A percentile compares a stretch with the other conserved stretches of the same genome.
phyloP scores from a whole-genome alignment of 2,113 vertebrate genomes.

The Rhadina sibilatrix region DNA sequence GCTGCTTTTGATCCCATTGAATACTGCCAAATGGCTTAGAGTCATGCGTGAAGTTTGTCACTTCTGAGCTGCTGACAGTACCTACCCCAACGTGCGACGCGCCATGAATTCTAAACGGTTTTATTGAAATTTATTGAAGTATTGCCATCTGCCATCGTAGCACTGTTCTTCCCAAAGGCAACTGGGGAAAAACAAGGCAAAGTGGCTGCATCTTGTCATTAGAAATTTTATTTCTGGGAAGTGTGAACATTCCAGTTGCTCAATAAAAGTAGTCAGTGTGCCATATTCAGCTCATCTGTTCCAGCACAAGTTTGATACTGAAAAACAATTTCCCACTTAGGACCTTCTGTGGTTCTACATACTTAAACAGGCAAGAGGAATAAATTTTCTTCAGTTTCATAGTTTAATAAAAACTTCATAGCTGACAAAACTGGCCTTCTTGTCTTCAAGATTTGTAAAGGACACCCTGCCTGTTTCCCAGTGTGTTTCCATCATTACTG shows the following conservation, averaged over 20 bases:
- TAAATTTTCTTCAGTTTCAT: neutral
- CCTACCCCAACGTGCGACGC: neutral
- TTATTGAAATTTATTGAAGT: neutral
- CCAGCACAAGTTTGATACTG: neutral
- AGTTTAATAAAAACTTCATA: neutral
- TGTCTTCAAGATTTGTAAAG: neutral
- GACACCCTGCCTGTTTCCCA: neutral
- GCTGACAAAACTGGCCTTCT: neutral
- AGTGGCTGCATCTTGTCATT: neutral
- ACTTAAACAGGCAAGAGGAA: neutral
- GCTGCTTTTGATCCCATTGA: slow-evolving; percentile 15
- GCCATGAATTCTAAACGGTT: neutral
- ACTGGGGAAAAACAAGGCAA: neutral
- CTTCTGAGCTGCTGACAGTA: neutral
- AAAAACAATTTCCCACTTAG: neutral
- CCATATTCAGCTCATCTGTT: neutral
- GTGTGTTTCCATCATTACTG: neutral
- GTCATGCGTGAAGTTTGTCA: neutral
- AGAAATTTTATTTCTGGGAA: neutral
- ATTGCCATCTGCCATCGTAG: neutral
- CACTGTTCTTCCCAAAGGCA: neutral
- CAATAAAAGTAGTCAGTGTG: neutral
- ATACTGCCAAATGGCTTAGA: neutral
- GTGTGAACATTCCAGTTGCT: neutral
- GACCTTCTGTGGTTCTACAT: neutral